These are phyloP conservation scores for Syrista parreyssii DNA, from an alignment of 2,888 invertebrate species.

Conservation along the genomic window DNA sequence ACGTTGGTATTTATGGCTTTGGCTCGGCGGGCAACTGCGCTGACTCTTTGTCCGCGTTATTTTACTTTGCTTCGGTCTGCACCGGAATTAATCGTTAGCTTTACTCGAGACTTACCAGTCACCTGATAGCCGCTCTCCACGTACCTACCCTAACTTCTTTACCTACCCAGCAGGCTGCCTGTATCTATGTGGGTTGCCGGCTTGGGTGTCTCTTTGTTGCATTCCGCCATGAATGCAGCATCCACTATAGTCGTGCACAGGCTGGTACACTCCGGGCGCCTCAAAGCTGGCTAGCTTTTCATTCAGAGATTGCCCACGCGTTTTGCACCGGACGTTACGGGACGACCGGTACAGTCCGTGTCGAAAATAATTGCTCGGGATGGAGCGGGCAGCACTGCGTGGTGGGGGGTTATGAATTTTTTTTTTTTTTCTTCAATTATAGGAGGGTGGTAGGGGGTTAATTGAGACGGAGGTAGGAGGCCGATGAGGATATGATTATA, in stretches of 20 bases:
- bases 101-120: background rate
- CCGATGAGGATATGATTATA: constrained; percentile 13
- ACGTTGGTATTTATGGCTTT: background rate
- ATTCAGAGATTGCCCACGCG: constrained; percentile 34
- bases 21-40: background rate
- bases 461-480: background rate
- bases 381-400: background rate
- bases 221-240: constrained; percentile 47
- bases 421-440: background rate
- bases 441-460: constrained; percentile 4
- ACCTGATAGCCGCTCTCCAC: constrained; percentile 41
- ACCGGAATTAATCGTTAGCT: background rate
- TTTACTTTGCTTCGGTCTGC: background rate
- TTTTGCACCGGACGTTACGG: background rate
- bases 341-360: background rate
- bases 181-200: constrained; percentile 6
- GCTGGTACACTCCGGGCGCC: constrained; percentile 19
- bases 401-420: background rate
- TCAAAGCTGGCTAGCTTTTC: constrained; percentile 48
- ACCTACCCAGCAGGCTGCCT: constrained; percentile 15
- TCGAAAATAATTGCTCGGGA: background rate
- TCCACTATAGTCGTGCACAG: constrained; percentile 16
- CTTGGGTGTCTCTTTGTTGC: constrained; percentile 44
- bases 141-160: constrained; percentile 25
- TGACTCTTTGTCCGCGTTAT: background rate